Conservation (phyloP, 2,797 vertebrate genomes). For the Smutsia gigantea region DNA sequence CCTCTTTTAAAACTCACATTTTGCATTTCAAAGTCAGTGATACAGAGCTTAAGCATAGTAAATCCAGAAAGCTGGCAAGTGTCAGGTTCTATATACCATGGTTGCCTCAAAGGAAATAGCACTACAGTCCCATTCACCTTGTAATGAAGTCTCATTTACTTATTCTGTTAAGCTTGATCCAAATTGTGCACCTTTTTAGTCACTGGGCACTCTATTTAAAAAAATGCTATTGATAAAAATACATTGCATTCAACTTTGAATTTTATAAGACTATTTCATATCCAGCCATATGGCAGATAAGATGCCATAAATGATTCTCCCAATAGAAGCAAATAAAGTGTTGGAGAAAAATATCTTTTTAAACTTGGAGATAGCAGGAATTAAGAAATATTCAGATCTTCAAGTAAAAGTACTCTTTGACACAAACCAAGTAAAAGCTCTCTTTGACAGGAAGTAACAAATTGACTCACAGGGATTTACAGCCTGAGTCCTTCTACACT, state of each 20-base stretch:
- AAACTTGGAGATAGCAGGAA: not conserved
- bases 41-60: not conserved
- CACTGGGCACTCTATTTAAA: not conserved
- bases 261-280: not conserved
- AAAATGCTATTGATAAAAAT: not conserved
- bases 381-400: not conserved
- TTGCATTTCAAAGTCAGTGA: not conserved
- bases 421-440: not conserved
- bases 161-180: not conserved
- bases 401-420: not conserved
- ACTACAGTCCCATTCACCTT: not conserved
- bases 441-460: not conserved
- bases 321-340: not conserved
- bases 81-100: not conserved
- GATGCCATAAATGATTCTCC: not conserved
- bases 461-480: not conserved
- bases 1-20: slow-evolving; percentile 4
- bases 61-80: not conserved
- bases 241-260: not conserved
- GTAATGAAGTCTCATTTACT: not conserved
- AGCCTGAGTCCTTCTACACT: not conserved
- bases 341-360: not conserved
- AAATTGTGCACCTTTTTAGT: not conserved
- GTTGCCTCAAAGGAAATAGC: not conserved
- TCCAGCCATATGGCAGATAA: not conserved